Evolutionary conservation across 2,888 invertebrate species (phyloP), one percentile per base, ranked within the genome.

Genomic region (Pseudeuparius sepicola): DNA sequence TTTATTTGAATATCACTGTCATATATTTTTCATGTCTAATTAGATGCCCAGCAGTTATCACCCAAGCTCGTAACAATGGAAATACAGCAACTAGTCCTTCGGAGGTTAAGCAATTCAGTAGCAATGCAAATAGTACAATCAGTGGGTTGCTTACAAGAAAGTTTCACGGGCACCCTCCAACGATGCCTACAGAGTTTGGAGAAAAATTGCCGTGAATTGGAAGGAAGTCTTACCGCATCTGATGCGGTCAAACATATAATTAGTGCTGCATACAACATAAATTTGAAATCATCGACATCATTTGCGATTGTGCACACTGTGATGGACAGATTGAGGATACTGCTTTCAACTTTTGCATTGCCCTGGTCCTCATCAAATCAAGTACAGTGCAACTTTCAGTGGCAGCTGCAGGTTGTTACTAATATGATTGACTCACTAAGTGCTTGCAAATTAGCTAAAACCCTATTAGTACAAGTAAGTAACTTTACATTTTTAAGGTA

Each of bases 121-220:
- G 87, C 86, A 24, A 67, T 73, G 35, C 78, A 85, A 54, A 67
- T 90, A 32, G 78, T 83, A 17, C 73, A 75, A 39, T 87, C 87
- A 9, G 78, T 90, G 2, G 78, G 85, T 49, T 83, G 85, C 54
- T 67, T 89, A 24, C 75, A 81, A 46, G 86, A 88, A 44, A 79
- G 79, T 2, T 88, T 85, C 52, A 76, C 86, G 20, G 88, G 88
- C 2, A 88, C 87, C 0, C 58, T 89, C 24, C 80, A 86, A 50
- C 68, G 89, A 57, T 88, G 79, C 53, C 56, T 81, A 31, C 65
- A 71, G 44, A 78, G 73, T 48, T 59, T 81, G 14, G 79, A 79
- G 51, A 68, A 66, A 47, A 67, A 64, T 41, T 71, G 66, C 42
- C 55, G 56, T 16, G 71, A 71, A 14, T 56, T 65, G 11, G 69